These are phyloP conservation scores for Plutomurus gul DNA, from an alignment of 1,140 invertebrate species.

Conservation along the genomic window DNA sequence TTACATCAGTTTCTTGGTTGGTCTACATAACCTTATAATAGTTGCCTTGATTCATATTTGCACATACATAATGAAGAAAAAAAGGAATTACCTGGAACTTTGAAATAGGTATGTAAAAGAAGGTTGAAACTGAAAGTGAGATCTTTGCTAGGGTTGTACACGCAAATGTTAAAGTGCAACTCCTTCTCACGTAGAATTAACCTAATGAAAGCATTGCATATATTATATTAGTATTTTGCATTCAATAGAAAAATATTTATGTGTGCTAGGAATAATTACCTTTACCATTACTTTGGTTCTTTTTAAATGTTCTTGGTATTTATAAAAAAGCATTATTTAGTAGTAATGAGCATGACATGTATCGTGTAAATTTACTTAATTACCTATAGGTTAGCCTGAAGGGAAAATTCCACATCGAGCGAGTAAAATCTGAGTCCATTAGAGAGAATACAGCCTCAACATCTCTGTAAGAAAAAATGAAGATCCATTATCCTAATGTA, in stretches of 20 bases:
- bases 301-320: too few species aligned
- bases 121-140: conserved; percentile 89
- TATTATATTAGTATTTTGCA: neutral
- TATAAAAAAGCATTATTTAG: too few species aligned
- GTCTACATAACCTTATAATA: too few species aligned
- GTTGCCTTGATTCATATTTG: too few species aligned
- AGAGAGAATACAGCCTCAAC: conserved; percentile 88
- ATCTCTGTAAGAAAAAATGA: too few species aligned
- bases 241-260: too few species aligned
- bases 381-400: conserved; percentile 58
- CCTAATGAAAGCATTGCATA: conserved; percentile 60
- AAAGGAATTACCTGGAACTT: too few species aligned
- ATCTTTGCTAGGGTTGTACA: conserved; percentile 89
- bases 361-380: neutral
- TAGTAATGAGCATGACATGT: neutral
- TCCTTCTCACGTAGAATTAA: conserved; percentile 87
- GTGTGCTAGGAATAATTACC: too few species aligned
- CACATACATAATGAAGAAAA: too few species aligned
- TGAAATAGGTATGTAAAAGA: conserved; percentile 92
- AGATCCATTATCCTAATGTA: too few species aligned
- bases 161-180: conserved; percentile 86
- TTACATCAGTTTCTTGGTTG: too few species aligned
- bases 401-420: conserved; percentile 92
- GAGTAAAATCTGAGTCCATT: conserved; percentile 88
- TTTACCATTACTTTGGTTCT: too few species aligned